A percentile compares a stretch with the other conserved stretches of the same genome.
phyloP scores from a whole-genome alignment of 2,113 vertebrate species.

The Mungos mungo region DNA sequence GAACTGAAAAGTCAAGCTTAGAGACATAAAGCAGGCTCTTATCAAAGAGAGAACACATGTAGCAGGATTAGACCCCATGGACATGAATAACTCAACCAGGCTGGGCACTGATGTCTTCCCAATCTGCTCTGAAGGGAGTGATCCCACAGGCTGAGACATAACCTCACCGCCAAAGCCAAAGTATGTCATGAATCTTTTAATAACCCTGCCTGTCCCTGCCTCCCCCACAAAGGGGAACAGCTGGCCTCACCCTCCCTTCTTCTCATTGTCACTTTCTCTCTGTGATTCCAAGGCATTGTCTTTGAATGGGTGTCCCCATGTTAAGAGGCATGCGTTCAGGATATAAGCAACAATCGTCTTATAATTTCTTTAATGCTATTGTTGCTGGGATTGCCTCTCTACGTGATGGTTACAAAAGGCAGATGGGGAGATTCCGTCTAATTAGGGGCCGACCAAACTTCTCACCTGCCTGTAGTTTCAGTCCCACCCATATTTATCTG shows the following conservation, averaged over 20 bases:
- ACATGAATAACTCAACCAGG: slow-evolving; percentile 70
- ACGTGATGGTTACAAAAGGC: slow-evolving; percentile 64
- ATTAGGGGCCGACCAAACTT: slow-evolving; percentile 62
- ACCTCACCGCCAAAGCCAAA: slow-evolving; percentile 77
- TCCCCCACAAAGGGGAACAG: slow-evolving; percentile 72
- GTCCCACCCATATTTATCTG: slow-evolving; percentile 62
- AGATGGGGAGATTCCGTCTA: slow-evolving; percentile 20
- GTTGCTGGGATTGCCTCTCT: slow-evolving; percentile 48
- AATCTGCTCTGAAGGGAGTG: slow-evolving; percentile 51
- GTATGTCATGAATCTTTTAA: slow-evolving; percentile 80
- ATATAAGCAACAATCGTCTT: not conserved
- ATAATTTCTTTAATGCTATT: slow-evolving; percentile 28
- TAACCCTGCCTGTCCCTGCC: slow-evolving; percentile 73
- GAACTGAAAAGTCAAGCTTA: slow-evolving; percentile 37
- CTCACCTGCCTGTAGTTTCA: slow-evolving; percentile 1
- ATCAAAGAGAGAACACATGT: slow-evolving; percentile 71
- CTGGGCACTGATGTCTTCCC: slow-evolving; percentile 20
- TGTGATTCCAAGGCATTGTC: slow-evolving; percentile 72
- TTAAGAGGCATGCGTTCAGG: not conserved
- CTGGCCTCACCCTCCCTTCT: slow-evolving; percentile 75
- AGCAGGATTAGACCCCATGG: slow-evolving; percentile 64
- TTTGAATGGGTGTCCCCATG: slow-evolving; percentile 56
- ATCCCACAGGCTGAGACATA: slow-evolving; percentile 75
- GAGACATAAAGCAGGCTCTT: slow-evolving; percentile 54
- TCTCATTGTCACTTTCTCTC: slow-evolving; percentile 65